A percentile compares a stretch with the other conserved stretches of the same genome.
Conservation (phyloP, 2,113 vertebrate species). For the Scortum barcoo region DNA sequence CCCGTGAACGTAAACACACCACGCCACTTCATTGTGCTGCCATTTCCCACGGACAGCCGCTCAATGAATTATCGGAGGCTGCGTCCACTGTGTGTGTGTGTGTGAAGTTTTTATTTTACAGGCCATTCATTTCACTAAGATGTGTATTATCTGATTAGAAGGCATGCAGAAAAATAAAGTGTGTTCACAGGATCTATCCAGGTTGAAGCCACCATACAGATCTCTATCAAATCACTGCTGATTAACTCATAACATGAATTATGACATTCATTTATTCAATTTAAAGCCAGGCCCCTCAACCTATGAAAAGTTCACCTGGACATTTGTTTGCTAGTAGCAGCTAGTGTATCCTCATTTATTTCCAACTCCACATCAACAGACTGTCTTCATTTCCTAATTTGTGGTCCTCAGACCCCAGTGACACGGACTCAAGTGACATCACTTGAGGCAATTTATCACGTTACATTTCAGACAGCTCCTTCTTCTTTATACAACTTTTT, state of each 20-base stretch:
- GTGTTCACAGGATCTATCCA: not conserved
- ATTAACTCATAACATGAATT: not conserved
- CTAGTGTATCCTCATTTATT: not conserved
- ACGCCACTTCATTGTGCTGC: slow-evolving; percentile 75
- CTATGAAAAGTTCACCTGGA: not conserved
- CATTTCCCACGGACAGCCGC: slow-evolving; percentile 73
- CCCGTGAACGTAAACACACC: slow-evolving; percentile 72
- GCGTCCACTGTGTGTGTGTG: slow-evolving; percentile 17
- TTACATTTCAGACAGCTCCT: no score
- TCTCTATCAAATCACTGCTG: not conserved
- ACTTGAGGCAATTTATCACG: not conserved
- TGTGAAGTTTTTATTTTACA: not conserved
- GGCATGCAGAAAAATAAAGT: not conserved
- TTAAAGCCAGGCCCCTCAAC: no score
- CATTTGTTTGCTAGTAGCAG: not conserved
- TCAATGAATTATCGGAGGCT: slow-evolving; percentile 61
- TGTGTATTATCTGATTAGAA: not conserved
- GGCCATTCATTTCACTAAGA: not conserved
- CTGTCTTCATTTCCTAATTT: not conserved
- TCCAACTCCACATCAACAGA: no score
- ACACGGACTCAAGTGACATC: not conserved
- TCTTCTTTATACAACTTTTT: no score
- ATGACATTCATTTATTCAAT: not conserved
- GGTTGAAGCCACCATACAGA: not conserved
- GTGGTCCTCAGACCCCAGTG: not conserved